Base-by-base conservation (phyloP, 2,797 vertebrate genomes). In the Brachymystax lenok region DNA sequence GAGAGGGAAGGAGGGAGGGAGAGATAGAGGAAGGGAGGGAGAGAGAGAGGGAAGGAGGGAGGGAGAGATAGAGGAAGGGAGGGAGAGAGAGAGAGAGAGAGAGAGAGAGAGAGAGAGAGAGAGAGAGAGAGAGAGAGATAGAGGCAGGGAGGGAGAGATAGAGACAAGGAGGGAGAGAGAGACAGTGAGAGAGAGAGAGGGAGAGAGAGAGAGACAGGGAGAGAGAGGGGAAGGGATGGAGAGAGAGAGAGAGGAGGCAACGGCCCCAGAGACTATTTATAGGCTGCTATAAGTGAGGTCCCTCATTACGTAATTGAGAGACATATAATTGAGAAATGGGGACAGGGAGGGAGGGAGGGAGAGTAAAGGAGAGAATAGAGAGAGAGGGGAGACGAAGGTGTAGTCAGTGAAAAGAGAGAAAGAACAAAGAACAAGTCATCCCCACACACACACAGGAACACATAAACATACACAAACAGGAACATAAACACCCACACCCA, bases 261-360 rank as follows among this genome's bases (percentile, higher is more conserved):
- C 10, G 8, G n/a, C 17, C 27, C 28, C 27, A 73, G 73, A 61
- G 83, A 80, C 87, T 92, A 91, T 95, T 94, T 91, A 91, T 91
- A 90, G 89, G 88, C 86, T 84, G 76, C 88, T 89, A 6, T 90
- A 91, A 91, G 86, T 91, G 88, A 92, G 90, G 90, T 88, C 83
- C 83, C 74, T 17, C 74, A 74, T 93, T 92, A 94, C 93, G 90
- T 86, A 88, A 93, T 94, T 92, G 78, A 77, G 80, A 82, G 77
- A 79, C 63, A 83, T 84, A 79, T 88, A 89, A 90, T 88, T 92
- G 87, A 92, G 91, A 91, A 85, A 88, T 78, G 46, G 85, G 76
- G 68, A 74, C 51, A 79, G 68, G 67, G 71, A 3, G 67, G 68
- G 59, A 74, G 50, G 16, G 35, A n/a, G 24, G 21, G 63, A 59